Percentiles rank a stretch among this genome's conserved stretches.
These are phyloP conservation scores for Lochmaea crataegi DNA, from an alignment of 2,888 invertebrate genomes.

Conservation along the genomic window DNA sequence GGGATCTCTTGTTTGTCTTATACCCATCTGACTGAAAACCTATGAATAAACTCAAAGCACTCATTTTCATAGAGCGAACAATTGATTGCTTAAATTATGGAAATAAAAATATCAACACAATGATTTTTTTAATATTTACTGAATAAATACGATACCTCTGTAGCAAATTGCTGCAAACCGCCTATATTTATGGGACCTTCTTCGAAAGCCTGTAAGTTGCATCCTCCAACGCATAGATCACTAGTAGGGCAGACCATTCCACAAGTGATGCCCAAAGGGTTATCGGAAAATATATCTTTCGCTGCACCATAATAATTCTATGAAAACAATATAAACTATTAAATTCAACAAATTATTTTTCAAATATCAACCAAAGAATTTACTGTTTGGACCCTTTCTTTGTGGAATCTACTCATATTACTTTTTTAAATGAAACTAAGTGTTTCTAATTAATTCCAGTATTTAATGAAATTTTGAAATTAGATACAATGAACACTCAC, in stretches of 20 bases:
- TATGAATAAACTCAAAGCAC: conserved; percentile 58
- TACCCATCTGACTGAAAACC: conserved; percentile 94
- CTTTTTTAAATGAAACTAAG: too few species aligned
- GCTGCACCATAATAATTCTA: conserved; percentile 98
- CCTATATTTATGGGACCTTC: conserved; percentile 99
- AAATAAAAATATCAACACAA: neutral
- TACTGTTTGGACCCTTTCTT: too few species aligned
- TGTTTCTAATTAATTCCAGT: too few species aligned
- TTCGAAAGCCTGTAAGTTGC: conserved; percentile 95
- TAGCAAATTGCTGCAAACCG: conserved; percentile 97
- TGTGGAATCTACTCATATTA: too few species aligned
- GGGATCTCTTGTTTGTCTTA: conserved; percentile 88
- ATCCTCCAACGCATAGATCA: conserved; percentile 97
- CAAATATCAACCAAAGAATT: too few species aligned
- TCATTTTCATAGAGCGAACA: too few species aligned
- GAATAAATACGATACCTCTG: conserved; percentile 74
- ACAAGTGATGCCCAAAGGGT: conserved; percentile 94
- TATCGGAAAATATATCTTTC: conserved; percentile 95
- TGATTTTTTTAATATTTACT: neutral
- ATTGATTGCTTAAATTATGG: conserved; percentile 17
- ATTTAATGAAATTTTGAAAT: too few species aligned
- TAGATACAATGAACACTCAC: too few species aligned
- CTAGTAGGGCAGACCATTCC: conserved; percentile 99
- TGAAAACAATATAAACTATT: conserved; percentile 42
- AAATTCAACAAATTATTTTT: too few species aligned